A percentile compares a stretch with the other conserved stretches of the same genome.
These are phyloP conservation scores for Pipistrellus kuhlii DNA, from an alignment of 2,797 vertebrate species.

Conservation along the genomic window DNA sequence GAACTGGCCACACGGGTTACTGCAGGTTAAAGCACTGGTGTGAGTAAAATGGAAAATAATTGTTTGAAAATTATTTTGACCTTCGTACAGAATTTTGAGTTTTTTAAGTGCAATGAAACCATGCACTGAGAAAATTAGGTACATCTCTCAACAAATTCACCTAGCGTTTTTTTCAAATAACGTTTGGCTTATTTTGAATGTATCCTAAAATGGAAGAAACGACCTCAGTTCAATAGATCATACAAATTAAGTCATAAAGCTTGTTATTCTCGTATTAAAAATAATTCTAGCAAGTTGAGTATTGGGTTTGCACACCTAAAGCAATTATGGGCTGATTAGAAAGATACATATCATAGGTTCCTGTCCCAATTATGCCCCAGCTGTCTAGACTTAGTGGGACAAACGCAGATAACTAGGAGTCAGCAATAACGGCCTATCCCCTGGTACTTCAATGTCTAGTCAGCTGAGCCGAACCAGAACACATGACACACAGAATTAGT, in stretches of 20 bases:
- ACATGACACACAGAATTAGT: too few species aligned
- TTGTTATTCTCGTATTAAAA: not conserved
- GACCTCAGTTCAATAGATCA: not conserved
- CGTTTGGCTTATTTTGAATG: not conserved
- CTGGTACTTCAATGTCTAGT: too few species aligned
- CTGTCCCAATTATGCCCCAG: too few species aligned
- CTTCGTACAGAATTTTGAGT: not conserved
- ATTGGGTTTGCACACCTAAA: not conserved
- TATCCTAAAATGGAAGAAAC: not conserved
- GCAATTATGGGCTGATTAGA: not conserved
- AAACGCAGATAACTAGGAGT: too few species aligned
- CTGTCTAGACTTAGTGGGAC: too few species aligned
- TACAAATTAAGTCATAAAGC: not conserved
- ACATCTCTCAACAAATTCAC: not conserved
- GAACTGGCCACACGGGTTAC: not conserved
- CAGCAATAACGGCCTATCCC: too few species aligned
- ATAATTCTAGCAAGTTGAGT: constrained; percentile 2
- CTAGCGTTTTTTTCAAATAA: not conserved
- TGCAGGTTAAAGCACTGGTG: not conserved
- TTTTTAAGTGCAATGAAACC: constrained; percentile 13
- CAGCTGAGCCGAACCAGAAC: too few species aligned
- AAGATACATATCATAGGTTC: not conserved
- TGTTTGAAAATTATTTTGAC: not conserved
- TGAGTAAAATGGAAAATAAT: not conserved
- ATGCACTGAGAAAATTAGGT: not conserved